These are phyloP conservation scores for Cheirogaleus major DNA, from an alignment of 2,797 vertebrate genomes.

Conservation along the genomic window DNA sequence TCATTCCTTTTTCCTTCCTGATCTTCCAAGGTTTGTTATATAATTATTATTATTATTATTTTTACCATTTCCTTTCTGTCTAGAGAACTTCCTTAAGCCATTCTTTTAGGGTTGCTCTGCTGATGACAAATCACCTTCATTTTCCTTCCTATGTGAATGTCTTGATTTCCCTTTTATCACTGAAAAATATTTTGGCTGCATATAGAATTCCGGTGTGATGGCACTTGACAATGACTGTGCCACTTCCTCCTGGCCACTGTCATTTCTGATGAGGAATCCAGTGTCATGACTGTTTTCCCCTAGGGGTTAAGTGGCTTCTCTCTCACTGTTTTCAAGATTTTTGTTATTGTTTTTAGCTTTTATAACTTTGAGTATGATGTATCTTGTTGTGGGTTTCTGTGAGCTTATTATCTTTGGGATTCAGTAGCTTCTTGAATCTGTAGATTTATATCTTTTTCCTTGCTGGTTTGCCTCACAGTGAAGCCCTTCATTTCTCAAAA, in stretches of 20 bases:
- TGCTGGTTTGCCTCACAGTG: no score
- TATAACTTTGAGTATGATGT: background rate
- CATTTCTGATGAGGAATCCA: background rate
- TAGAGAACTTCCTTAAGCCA: background rate
- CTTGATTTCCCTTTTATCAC: background rate
- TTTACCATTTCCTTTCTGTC: no score
- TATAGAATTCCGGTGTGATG: background rate
- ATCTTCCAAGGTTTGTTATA: background rate
- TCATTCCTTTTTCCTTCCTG: background rate
- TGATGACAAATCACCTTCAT: background rate
- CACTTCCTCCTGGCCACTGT: background rate
- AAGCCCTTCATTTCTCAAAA: no score
- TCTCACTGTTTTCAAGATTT: background rate
- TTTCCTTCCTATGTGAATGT: background rate
- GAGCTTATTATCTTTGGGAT: background rate
- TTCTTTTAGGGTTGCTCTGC: background rate
- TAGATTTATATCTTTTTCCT: background rate
- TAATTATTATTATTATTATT: no score
- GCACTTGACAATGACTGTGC: background rate
- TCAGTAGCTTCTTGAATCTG: background rate
- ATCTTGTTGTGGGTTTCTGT: background rate
- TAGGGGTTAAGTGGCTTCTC: background rate
- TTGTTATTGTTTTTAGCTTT: background rate
- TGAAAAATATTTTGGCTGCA: background rate
- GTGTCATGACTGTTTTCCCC: background rate